phyloP scores from a whole-genome alignment of 2,113 vertebrate species.

The Axis porcinus region DNA sequence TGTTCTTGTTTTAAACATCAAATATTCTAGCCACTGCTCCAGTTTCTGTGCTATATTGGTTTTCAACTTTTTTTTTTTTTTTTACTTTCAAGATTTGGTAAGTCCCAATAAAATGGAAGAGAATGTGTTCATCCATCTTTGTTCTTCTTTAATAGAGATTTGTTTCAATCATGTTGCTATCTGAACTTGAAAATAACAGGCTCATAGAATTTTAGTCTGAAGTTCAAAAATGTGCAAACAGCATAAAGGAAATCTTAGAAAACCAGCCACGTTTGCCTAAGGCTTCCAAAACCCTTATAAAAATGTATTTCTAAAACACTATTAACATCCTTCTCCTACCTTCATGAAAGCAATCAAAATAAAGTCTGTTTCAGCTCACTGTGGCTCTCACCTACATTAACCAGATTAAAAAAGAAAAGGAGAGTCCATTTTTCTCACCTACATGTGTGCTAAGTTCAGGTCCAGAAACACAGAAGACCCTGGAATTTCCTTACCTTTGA shows the following conservation, averaged over 20 bases:
- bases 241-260: constrained; percentile 26
- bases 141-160: constrained; percentile 67
- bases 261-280: background rate
- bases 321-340: background rate
- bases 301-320: constrained; percentile 38
- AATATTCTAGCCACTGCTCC: background rate
- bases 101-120: constrained; percentile 50
- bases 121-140: constrained; percentile 68
- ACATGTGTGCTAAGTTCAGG: background rate
- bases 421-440: constrained; percentile 6
- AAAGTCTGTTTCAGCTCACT: background rate
- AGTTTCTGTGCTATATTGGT: background rate
- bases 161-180: constrained; percentile 64
- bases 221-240: constrained; percentile 35
- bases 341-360: constrained; percentile 24
- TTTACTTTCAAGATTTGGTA: constrained; percentile 19
- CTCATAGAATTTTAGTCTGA: constrained; percentile 24
- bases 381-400: background rate
- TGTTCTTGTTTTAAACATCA: constrained; percentile 17
- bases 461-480: background rate
- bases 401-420: background rate
- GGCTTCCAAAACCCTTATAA: background rate
- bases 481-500: constrained; percentile 52
- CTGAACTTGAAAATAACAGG: constrained; percentile 42
- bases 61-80: constrained; percentile 24